Conservation (phyloP, 2,888 invertebrate genomes). For the Tromatobia lineatoria region DNA sequence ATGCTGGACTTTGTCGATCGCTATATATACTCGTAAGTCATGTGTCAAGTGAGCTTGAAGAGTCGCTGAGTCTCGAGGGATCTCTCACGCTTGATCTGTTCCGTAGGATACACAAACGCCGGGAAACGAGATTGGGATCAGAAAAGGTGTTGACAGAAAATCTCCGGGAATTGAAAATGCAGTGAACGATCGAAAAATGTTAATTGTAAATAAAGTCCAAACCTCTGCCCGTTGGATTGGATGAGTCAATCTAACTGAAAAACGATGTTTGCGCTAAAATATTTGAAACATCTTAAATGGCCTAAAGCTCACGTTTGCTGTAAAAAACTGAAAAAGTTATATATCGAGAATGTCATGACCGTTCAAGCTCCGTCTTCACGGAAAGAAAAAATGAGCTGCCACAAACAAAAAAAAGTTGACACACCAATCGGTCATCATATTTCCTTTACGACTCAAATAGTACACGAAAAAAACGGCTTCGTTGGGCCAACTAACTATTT, state of each 20-base stretch:
- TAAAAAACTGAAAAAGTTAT: no score
- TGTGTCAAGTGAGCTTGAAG: conserved; percentile 56
- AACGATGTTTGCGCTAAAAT: no score
- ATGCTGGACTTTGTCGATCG: conserved; percentile 32
- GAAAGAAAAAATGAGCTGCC: no score
- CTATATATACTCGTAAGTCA: conserved; percentile 44
- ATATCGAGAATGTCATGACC: no score
- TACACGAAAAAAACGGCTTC: no score
- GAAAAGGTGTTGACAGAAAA: conserved; percentile 34
- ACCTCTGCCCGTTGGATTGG: not conserved
- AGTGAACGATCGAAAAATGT: not conserved
- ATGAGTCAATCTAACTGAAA: not conserved
- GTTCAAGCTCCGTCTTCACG: no score
- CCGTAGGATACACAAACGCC: conserved; percentile 13
- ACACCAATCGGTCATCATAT: no score
- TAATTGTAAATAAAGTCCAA: not conserved
- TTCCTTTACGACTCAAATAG: no score
- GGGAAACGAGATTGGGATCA: conserved; percentile 39
- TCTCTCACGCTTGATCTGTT: conserved; percentile 29
- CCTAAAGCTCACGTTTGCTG: no score
- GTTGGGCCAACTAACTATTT: no score
- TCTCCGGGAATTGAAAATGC: conserved; percentile 1
- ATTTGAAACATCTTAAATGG: no score
- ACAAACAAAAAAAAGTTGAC: no score
- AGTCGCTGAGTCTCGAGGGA: conserved; percentile 38